Evolutionary conservation across 2,797 vertebrate genomes (phyloP).

Genomic region (Sparus aurata): DNA sequence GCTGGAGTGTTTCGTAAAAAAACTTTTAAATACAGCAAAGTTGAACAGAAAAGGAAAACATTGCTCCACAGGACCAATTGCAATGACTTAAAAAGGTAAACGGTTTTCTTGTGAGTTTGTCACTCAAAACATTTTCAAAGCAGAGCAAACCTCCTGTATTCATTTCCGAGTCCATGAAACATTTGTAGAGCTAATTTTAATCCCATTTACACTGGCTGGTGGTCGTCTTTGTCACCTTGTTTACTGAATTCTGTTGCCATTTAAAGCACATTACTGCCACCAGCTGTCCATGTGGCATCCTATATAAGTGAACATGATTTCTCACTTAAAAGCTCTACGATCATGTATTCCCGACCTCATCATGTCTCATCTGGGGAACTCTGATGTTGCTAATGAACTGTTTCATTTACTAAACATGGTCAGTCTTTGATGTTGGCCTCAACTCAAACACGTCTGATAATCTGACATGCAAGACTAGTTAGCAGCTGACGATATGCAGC

Average conservation of each 20-base stretch:
- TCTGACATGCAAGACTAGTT: not conserved
- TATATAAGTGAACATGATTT: not conserved
- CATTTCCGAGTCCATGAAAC: not conserved
- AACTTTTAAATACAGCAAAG: not conserved
- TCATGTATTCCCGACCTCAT: not conserved
- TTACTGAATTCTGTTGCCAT: conserved; percentile 3
- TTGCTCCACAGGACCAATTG: not conserved
- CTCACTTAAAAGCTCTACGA: not conserved
- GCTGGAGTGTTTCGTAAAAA: not conserved
- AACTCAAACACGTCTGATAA: not conserved
- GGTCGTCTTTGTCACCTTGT: not conserved
- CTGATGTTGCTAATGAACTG: not conserved
- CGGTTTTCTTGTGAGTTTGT: not conserved
- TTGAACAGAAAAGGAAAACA: not conserved
- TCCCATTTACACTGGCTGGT: not conserved
- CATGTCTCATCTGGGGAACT: not conserved
- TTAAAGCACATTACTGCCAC: conserved; percentile 58
- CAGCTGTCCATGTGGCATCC: conserved; percentile 33
- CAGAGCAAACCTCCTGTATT: not conserved
- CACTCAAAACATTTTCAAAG: not conserved
- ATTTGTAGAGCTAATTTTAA: not conserved
- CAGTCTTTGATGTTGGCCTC: not conserved
- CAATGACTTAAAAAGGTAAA: conserved; percentile 1
- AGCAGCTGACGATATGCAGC: not conserved
- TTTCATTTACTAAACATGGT: not conserved